Conservation (phyloP, 92 coral and sea anemone species). For the Phenganax marumi region DNA sequence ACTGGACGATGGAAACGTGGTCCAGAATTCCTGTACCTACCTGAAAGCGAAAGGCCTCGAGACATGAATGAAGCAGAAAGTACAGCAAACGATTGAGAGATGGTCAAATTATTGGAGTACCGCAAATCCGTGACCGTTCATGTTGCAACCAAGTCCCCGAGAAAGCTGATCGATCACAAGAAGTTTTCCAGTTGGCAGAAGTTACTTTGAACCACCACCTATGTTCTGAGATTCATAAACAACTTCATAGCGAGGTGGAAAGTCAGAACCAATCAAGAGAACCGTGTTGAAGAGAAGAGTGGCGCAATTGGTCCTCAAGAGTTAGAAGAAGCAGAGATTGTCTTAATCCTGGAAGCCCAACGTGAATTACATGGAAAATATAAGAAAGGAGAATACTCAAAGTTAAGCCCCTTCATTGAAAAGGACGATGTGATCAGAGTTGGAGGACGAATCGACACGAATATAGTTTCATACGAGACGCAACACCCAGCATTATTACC, state of each 20-base stretch:
- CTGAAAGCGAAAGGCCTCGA: constrained; percentile 56
- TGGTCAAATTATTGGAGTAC: not conserved
- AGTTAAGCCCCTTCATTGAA: constrained; percentile 1
- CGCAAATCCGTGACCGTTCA: not conserved
- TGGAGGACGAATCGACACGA: constrained; percentile 40
- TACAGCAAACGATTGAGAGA: not conserved
- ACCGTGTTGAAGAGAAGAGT: not conserved
- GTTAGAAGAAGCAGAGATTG: constrained; percentile 3
- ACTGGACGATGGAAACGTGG: constrained; percentile 58
- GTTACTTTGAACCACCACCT: not conserved
- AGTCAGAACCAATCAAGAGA: constrained; percentile 8
- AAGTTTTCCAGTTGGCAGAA: not conserved
- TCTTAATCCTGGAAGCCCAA: not conserved
- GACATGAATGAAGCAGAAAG: not conserved
- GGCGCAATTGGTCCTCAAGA: not conserved
- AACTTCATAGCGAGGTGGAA: not conserved
- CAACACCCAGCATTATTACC: constrained; percentile 30
- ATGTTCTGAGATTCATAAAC: constrained; percentile 2
- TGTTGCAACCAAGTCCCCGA: not conserved
- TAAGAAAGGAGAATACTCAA: constrained; percentile 2
- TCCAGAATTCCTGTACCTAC: constrained; percentile 57
- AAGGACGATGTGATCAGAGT: constrained; percentile 30
- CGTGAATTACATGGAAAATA: constrained; percentile 2
- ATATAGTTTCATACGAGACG: constrained; percentile 33
- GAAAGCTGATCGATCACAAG: not conserved